Evolutionary conservation across 1,140 invertebrate genomes (phyloP).

Genomic region (Camponotus vicinus): DNA sequence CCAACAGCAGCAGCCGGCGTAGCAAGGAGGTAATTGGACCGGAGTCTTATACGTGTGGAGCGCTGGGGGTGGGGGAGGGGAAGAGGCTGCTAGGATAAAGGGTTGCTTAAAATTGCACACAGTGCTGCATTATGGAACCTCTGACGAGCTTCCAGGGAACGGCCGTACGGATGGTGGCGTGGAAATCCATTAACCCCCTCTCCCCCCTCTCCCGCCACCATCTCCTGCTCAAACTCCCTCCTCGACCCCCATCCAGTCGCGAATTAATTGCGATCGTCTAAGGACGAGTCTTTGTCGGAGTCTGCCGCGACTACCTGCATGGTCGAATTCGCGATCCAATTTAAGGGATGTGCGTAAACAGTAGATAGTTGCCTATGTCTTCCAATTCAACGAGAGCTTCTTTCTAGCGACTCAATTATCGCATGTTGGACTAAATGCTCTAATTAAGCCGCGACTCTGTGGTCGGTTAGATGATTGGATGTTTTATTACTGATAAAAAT

Average conservation of each 20-base stretch:
- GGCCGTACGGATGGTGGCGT: constrained; percentile 82
- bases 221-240: constrained; percentile 33
- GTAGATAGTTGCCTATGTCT: constrained; percentile 30
- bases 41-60: constrained; percentile 85
- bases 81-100: constrained; percentile 83
- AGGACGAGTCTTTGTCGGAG: constrained; percentile 81
- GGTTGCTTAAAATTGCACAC: constrained; percentile 86
- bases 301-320: constrained; percentile 73
- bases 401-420: constrained; percentile 41
- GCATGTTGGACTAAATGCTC: not conserved
- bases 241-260: constrained; percentile 76
- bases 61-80: constrained; percentile 69
- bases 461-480: constrained; percentile 37
- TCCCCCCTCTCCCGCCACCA: constrained; percentile 35
- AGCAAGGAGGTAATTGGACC: constrained; percentile 86
- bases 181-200: constrained; percentile 83
- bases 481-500: not conserved
- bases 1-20: constrained; percentile 82
- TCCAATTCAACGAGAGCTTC: constrained; percentile 5
- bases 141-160: constrained; percentile 82
- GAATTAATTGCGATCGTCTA: constrained; percentile 85
- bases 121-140: constrained; percentile 85
- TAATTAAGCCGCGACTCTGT: not conserved
- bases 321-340: constrained; percentile 73
- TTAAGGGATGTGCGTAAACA: constrained; percentile 62